Conservation (phyloP, 2,113 vertebrate genomes). For the Felis chaus region DNA sequence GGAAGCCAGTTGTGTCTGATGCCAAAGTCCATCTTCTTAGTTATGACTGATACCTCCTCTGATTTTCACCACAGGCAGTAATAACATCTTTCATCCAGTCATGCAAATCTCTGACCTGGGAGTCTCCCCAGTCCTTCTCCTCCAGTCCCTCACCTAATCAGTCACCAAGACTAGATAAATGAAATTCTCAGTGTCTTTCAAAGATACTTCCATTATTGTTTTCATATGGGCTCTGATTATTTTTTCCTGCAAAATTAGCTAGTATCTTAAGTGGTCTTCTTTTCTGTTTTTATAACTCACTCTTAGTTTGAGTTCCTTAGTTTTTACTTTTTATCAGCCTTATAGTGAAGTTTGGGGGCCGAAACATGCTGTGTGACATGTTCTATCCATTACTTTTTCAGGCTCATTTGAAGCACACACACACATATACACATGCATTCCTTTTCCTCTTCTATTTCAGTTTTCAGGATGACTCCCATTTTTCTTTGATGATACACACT, state of each 20-base stretch:
- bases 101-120: not conserved
- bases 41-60: not conserved
- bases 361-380: not conserved
- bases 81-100: not conserved
- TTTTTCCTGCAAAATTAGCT: not conserved
- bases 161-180: not conserved
- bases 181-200: not conserved
- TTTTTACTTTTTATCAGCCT: not conserved
- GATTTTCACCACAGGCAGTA: not conserved
- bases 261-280: not conserved
- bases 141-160: not conserved
- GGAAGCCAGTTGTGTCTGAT: not conserved
- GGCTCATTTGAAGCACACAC: not conserved
- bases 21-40: not conserved
- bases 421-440: not conserved
- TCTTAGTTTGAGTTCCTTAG: not conserved
- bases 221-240: not conserved
- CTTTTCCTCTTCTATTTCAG: not conserved
- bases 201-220: not conserved
- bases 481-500: not conserved
- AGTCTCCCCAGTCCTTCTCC: not conserved
- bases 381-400: not conserved
- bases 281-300: not conserved
- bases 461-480: not conserved
- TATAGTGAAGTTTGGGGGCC: not conserved